A percentile compares a stretch with the other conserved stretches of the same genome.
phyloP scores from a whole-genome alignment of 1,140 invertebrate species.

The Bicyclus anynana region DNA sequence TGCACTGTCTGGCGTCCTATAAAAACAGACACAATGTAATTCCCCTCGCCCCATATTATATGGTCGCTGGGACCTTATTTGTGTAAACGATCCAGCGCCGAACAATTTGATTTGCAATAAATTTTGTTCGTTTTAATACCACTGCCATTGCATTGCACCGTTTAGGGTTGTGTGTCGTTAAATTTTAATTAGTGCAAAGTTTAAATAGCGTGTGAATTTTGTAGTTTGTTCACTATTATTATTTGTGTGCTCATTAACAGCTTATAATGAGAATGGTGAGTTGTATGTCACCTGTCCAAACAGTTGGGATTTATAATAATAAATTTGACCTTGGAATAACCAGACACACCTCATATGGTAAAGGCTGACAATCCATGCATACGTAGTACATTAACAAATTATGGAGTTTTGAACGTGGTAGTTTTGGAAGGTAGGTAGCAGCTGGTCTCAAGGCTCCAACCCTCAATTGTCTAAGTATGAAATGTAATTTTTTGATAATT shows the following conservation, averaged over 20 bases:
- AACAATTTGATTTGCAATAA: slow-evolving; percentile 64
- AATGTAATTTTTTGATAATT: no score
- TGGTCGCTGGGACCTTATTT: slow-evolving; percentile 52
- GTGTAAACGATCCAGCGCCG: slow-evolving; percentile 55
- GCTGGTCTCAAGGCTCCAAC: no score
- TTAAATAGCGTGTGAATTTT: slow-evolving; percentile 2
- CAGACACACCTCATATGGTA: no score
- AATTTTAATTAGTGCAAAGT: slow-evolving; percentile 3
- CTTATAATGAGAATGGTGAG: no score
- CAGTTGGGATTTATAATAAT: no score
- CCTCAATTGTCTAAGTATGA: no score
- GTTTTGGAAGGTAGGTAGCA: no score
- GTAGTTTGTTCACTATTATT: background rate
- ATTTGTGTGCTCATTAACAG: background rate
- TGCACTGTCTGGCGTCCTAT: slow-evolving; percentile 39
- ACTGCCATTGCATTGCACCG: slow-evolving; percentile 22
- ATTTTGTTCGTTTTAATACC: slow-evolving; percentile 49
- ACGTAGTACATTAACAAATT: no score
- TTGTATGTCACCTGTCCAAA: no score
- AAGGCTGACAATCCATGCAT: no score
- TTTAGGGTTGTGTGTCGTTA: slow-evolving; percentile 14
- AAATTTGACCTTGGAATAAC: no score
- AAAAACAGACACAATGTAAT: slow-evolving; percentile 58
- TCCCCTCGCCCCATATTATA: slow-evolving; percentile 44
- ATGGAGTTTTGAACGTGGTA: no score